Evolutionary conservation across 2,113 vertebrate genomes (phyloP).

Genomic region (Myrmecobius fasciatus): DNA sequence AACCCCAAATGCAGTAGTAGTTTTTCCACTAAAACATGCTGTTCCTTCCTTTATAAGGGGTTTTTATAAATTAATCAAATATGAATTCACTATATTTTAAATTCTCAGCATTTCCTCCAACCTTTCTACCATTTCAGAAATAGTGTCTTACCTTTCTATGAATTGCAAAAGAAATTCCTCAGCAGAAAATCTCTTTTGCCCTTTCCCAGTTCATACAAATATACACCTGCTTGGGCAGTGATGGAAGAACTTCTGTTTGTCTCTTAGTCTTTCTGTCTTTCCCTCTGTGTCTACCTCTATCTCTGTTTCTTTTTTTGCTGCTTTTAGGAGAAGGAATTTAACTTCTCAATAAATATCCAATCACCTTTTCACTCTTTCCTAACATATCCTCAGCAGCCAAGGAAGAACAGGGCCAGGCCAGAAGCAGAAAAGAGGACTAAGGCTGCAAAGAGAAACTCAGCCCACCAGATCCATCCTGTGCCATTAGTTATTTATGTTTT

Average conservation of each 20-base stretch:
- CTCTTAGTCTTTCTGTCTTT: not conserved
- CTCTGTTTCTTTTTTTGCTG: not conserved
- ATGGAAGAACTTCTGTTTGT: not conserved
- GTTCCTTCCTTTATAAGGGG: not conserved
- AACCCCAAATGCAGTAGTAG: not conserved
- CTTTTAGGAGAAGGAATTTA: not conserved
- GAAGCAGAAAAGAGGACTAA: conserved; percentile 29
- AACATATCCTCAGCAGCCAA: not conserved
- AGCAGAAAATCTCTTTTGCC: conserved; percentile 9
- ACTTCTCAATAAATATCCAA: not conserved
- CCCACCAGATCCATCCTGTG: not conserved
- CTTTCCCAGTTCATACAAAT: not conserved
- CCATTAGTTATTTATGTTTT: conserved; percentile 53
- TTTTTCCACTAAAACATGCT: not conserved
- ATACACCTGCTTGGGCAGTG: not conserved
- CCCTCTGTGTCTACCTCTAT: not conserved
- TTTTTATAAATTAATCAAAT: not conserved
- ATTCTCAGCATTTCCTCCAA: conserved; percentile 2
- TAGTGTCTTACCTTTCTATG: not conserved
- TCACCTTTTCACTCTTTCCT: not conserved
- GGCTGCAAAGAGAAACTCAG: not conserved
- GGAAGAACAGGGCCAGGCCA: not conserved
- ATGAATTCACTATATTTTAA: not conserved
- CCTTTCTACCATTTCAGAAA: not conserved
- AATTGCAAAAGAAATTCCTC: not conserved